Conservation (phyloP, 1,140 invertebrate species). For the Nilaparvata lugens region DNA sequence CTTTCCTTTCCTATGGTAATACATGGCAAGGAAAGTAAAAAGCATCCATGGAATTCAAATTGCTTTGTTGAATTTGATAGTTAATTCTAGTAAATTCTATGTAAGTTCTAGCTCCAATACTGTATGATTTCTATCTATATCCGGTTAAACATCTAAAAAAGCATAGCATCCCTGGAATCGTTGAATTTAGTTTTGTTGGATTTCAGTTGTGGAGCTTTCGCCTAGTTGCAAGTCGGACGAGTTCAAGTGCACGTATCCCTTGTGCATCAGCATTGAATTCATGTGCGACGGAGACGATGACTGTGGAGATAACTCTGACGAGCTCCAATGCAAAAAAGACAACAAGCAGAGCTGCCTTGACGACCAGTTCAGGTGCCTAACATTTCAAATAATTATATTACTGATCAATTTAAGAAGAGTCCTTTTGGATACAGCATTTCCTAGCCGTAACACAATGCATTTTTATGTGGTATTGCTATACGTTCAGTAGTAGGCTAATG, state of each 20-base stretch:
- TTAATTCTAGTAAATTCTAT: too few relatives aligned
- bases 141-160: too few relatives aligned
- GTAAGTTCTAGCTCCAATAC: too few relatives aligned
- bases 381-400: neutral
- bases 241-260: constrained; percentile 55
- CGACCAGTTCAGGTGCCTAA: constrained; percentile 50
- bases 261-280: constrained; percentile 61
- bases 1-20: too few relatives aligned
- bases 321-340: constrained; percentile 54
- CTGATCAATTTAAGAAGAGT: neutral
- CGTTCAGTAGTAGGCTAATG: too few relatives aligned
- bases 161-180: too few relatives aligned
- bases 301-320: constrained; percentile 79
- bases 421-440: neutral
- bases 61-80: too few relatives aligned
- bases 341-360: constrained; percentile 41
- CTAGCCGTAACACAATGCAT: neutral
- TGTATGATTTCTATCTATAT: too few relatives aligned
- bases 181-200: too few relatives aligned
- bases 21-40: too few relatives aligned
- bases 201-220: constrained; percentile 17
- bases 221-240: constrained; percentile 53
- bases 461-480: too few relatives aligned
- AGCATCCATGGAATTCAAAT: too few relatives aligned
- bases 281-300: constrained; percentile 82